phyloP scores from a whole-genome alignment of 1,140 invertebrate genomes.

The Periplaneta americana region DNA sequence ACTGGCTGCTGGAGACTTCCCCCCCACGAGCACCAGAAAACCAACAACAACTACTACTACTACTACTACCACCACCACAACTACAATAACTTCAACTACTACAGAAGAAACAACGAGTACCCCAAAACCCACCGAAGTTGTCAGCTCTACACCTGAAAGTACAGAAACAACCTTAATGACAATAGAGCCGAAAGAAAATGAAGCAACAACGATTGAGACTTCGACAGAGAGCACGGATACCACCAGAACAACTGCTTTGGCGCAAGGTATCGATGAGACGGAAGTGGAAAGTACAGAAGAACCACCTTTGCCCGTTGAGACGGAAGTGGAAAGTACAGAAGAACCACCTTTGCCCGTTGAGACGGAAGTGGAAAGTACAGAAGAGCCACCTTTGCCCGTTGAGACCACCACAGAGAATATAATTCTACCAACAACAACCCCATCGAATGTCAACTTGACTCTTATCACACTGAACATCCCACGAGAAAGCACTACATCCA shows the following conservation, averaged over 20 bases:
- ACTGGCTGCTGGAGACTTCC: background rate
- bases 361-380: background rate
- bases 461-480: background rate
- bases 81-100: constrained; percentile 16
- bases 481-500: background rate
- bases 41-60: background rate
- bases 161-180: background rate
- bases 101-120: too few relatives aligned
- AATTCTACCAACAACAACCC: background rate
- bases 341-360: too few relatives aligned
- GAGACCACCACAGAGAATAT: background rate
- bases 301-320: too few relatives aligned
- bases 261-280: too few relatives aligned
- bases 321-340: too few relatives aligned
- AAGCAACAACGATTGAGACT: background rate
- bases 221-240: background rate
- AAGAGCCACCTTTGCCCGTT: background rate
- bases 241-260: background rate
- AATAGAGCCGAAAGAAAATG: background rate
- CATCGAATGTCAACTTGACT: background rate
- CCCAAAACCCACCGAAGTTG: background rate
- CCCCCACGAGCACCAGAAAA: constrained; percentile 2
- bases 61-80: background rate
- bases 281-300: too few relatives aligned
- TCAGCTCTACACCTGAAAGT: background rate